Evolutionary conservation across 1,140 invertebrate genomes (phyloP).

Genomic region (Trinorchestia longiramus): DNA sequence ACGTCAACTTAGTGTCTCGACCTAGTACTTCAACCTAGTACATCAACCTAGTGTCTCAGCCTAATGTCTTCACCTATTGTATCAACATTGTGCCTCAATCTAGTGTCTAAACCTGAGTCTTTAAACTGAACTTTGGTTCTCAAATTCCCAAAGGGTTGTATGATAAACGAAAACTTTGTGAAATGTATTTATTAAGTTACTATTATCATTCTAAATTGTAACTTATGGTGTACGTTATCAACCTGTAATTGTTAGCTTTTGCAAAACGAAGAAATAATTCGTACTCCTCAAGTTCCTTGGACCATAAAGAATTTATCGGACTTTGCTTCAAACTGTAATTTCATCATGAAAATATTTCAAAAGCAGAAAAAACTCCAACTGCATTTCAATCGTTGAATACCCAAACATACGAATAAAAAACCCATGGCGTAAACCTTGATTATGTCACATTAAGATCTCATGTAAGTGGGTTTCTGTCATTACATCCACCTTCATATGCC

Average conservation of each 20-base stretch:
- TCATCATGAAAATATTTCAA: not conserved
- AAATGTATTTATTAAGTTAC: not conserved
- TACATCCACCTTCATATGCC: not conserved
- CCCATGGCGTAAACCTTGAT: not conserved
- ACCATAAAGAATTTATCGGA: not conserved
- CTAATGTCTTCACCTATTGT: no score
- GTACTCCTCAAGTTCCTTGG: not conserved
- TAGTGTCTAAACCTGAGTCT: no score
- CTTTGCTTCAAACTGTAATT: not conserved
- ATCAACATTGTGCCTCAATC: no score
- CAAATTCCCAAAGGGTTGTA: not conserved
- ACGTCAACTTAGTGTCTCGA: no score
- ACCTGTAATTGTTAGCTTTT: not conserved
- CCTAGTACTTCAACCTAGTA: not conserved
- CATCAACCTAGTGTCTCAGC: no score
- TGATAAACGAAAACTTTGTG: not conserved
- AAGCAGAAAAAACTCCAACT: not conserved
- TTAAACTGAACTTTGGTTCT: not conserved
- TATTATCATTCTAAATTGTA: not conserved
- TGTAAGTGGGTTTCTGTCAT: not conserved
- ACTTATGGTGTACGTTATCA: not conserved
- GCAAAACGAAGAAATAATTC: not conserved
- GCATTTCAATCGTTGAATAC: not conserved
- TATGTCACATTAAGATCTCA: not conserved
- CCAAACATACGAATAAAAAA: not conserved